These are phyloP conservation scores for Drosophila setosimentum DNA, from an alignment of 2,888 invertebrate genomes.

Conservation along the genomic window DNA sequence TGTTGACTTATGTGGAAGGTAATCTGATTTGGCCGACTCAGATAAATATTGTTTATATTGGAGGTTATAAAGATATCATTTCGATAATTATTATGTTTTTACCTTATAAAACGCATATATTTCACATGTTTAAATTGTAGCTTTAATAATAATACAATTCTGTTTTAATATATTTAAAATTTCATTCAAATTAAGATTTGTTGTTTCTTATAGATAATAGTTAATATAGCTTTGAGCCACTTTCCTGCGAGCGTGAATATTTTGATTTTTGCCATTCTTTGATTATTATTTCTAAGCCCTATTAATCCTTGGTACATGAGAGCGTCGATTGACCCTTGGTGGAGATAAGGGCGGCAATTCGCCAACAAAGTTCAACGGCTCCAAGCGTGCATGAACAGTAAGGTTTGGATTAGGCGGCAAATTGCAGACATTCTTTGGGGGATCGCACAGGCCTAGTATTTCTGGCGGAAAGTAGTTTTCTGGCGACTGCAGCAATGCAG, in stretches of 20 bases:
- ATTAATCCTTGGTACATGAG: constrained; percentile 27
- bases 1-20: neutral
- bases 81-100: neutral
- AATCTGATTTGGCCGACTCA: neutral
- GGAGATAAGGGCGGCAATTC: constrained; percentile 57
- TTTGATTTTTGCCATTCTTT: neutral
- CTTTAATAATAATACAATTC: neutral
- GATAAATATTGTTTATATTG: neutral
- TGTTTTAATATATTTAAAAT: neutral
- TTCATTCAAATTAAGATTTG: neutral
- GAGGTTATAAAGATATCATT: neutral
- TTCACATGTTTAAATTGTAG: neutral
- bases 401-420: neutral
- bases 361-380: constrained; percentile 17
- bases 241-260: neutral
- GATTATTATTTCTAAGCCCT: constrained; percentile 6
- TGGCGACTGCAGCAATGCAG: constrained; percentile 47
- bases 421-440: neutral
- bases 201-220: neutral
- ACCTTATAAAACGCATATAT: neutral
- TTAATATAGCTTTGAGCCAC: neutral
- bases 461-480: constrained; percentile 60
- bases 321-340: constrained; percentile 46
- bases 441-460: constrained; percentile 47
- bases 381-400: neutral